These are phyloP conservation scores for Kryptolebias ocellatus DNA, from an alignment of 2,797 vertebrate genomes.

Conservation along the genomic window DNA sequence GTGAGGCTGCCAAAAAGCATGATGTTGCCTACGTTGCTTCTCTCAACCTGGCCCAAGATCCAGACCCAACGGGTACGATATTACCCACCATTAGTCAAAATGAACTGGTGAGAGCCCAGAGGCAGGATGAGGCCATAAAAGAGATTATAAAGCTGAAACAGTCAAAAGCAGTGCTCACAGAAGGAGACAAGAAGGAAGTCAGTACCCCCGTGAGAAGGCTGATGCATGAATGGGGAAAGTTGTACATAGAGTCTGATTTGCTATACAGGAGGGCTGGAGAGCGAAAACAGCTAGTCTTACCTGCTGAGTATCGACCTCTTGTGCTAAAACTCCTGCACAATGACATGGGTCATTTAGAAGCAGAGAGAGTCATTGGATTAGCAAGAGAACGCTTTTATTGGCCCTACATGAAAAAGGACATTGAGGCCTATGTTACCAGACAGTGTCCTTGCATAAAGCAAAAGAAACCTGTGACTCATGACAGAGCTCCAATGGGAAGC, in stretches of 20 bases:
- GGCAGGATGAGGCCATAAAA: background rate
- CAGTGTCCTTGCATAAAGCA: background rate
- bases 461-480: background rate
- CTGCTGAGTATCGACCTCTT: background rate
- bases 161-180: background rate
- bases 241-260: background rate
- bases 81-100: background rate
- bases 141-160: background rate
- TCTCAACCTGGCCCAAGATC: background rate
- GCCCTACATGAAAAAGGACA: background rate
- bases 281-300: background rate
- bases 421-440: background rate
- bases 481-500: background rate
- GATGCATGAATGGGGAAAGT: background rate
- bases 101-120: background rate
- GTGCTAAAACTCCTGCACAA: background rate
- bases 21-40: background rate
- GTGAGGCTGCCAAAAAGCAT: background rate
- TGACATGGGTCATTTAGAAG: background rate
- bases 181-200: background rate
- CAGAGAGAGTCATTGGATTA: background rate
- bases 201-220: background rate
- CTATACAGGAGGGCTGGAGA: background rate
- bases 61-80: no score
- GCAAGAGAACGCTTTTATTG: background rate